phyloP scores from a whole-genome alignment of 2,888 invertebrate genomes.

The Orthosia gothica region DNA sequence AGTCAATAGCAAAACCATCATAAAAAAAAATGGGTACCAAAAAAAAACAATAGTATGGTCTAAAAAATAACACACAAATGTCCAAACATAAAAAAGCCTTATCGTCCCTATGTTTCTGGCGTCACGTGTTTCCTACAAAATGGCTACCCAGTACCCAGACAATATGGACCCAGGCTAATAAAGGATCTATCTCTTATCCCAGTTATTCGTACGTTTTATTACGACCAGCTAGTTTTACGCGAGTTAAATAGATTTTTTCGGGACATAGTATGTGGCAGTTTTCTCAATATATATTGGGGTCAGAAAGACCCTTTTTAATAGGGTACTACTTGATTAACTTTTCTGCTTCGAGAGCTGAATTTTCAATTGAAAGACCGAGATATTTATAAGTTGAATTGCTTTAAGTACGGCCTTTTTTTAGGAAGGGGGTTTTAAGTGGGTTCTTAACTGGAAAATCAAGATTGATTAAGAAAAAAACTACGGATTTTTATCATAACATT shows the following conservation, averaged over 20 bases:
- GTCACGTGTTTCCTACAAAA: slow-evolving; percentile 39
- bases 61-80: background rate
- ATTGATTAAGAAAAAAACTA: background rate
- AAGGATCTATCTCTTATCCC: slow-evolving; percentile 34
- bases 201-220: slow-evolving; percentile 57
- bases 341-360: background rate
- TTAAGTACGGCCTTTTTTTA: background rate
- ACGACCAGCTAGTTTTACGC: slow-evolving; percentile 28
- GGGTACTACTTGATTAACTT: slow-evolving; percentile 4
- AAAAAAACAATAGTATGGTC: no score
- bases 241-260: slow-evolving; percentile 27
- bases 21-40: no score
- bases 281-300: slow-evolving; percentile 39
- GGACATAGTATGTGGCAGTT: slow-evolving; percentile 6
- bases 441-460: background rate
- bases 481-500: no score
- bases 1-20: no score
- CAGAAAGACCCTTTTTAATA: slow-evolving; percentile 6
- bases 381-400: background rate
- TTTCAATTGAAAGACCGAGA: background rate
- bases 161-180: slow-evolving; percentile 32
- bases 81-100: slow-evolving; percentile 13
- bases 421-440: background rate
- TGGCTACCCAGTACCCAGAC: slow-evolving; percentile 11
- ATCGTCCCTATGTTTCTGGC: background rate